Percentiles rank a stretch among this genome's conserved stretches.
These are phyloP conservation scores for Orthosia gothica DNA, from an alignment of 2,888 invertebrate species.

Conservation along the genomic window DNA sequence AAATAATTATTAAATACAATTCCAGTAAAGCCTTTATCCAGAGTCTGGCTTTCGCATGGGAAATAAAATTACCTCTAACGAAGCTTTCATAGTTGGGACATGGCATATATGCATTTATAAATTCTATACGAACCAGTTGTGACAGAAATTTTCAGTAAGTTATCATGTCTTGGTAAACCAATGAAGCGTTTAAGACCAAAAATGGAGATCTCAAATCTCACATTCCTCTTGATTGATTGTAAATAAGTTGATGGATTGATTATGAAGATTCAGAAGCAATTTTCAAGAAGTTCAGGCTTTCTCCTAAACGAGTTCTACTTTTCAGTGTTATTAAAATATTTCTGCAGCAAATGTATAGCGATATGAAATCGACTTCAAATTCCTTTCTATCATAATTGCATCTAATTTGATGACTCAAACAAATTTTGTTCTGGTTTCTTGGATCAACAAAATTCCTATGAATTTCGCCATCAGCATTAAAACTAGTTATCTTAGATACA, in stretches of 20 bases:
- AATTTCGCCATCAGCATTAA: conserved; percentile 46
- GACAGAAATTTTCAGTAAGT: too few species aligned
- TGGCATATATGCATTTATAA: not conserved
- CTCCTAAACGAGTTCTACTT: conserved; percentile 30
- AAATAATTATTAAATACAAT: conserved; percentile 85
- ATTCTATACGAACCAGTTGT: not conserved
- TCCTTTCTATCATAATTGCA: conserved; percentile 40
- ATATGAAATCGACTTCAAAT: conserved; percentile 27
- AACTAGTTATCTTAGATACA: conserved; percentile 59
- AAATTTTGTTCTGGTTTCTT: conserved; percentile 17
- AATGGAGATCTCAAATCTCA: not conserved
- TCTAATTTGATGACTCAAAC: conserved; percentile 46
- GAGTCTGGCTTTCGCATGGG: conserved; percentile 65
- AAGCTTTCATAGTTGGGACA: conserved; percentile 21
- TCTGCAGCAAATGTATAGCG: conserved; percentile 14
- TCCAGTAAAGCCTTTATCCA: conserved; percentile 70
- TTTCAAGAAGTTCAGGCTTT: conserved; percentile 33
- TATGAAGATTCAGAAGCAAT: conserved; percentile 32
- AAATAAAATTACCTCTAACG: conserved; percentile 60
- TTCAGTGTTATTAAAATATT: conserved; percentile 30
- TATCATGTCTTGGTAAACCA: not conserved
- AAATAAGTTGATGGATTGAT: conserved; percentile 13
- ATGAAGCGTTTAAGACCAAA: not conserved
- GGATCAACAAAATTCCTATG: conserved; percentile 42
- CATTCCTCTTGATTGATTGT: conserved; percentile 10